Evolutionary conservation across 2,888 invertebrate species (phyloP), one percentile per base, ranked within the genome.

Genomic region (Andrena praecox): DNA sequence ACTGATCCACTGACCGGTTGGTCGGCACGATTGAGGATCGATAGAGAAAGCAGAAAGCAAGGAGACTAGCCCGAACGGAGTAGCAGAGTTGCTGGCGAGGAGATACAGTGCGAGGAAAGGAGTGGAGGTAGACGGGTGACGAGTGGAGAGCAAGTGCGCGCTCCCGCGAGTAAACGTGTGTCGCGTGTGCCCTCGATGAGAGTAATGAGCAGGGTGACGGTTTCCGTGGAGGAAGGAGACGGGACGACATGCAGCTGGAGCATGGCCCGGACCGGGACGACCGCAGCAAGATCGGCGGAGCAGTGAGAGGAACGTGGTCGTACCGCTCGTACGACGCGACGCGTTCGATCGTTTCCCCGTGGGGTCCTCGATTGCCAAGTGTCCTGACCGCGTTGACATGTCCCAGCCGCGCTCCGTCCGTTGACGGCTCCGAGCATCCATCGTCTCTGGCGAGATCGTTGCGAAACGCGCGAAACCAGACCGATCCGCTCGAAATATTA

Each of bases 281-380:
- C 73, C 69, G 60, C 60, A 74, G 76, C 50, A 68, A 73, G 75
- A 80, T 73, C 70, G 66, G 75, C 62, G 66, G 77, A 80, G 35
- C 77, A 89, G 89, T 88, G 89, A 88, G 62, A 75, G 72, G 69
- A 70, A 63, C 75, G 77, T 54, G 73, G 71, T 74, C 67, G 76
- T 59, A 59, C 52, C 48, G 68, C 35, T 56, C 67, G 77, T 48
- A 66, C 72, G 48, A 69, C 60, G 68, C 12, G 62, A 56, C 74
- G 71, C 70, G 69, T 77, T 70, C 56, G 31, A 63, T 59, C 52
- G 31, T 52, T 16, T 35, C 31, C 2, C 2, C 33, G 67, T 29
- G 76, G 62, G 68, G 42, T 62, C 52, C 33, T 70, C 78, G 85
- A 89, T 87, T 85, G 88, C 84, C 88, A 85, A 87, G 88, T 89